A percentile compares a stretch with the other conserved stretches of the same genome.
These are phyloP conservation scores for Tupiocoris notatus DNA, from an alignment of 2,888 invertebrate genomes.

Conservation along the genomic window DNA sequence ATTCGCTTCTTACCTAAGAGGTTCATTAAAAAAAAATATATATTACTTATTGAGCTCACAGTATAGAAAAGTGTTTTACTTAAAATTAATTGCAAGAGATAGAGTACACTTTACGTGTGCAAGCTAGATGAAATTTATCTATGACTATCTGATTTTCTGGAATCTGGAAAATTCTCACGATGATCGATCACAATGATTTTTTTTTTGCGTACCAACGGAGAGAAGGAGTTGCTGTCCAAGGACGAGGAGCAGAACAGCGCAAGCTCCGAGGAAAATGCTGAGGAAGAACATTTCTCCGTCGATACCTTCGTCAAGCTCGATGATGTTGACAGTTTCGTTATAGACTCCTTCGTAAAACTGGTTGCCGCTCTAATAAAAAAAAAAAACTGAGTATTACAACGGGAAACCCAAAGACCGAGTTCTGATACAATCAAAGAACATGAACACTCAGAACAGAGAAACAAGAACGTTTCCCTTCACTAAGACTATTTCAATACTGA, in stretches of 20 bases:
- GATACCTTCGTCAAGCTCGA: constrained; percentile 93
- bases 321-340: constrained; percentile 94
- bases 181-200: background rate
- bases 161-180: too few relatives aligned
- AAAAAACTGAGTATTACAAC: background rate
- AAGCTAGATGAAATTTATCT: too few relatives aligned
- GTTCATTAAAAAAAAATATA: too few relatives aligned
- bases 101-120: too few relatives aligned
- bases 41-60: too few relatives aligned
- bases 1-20: constrained; percentile 63
- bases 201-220: constrained; percentile 64
- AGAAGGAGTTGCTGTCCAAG: constrained; percentile 84
- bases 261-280: constrained; percentile 90
- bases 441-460: too few relatives aligned
- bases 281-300: constrained; percentile 99
- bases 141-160: too few relatives aligned
- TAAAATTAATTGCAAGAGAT: too few relatives aligned
- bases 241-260: constrained; percentile 81
- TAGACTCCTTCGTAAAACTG: constrained; percentile 85
- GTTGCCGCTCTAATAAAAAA: constrained; percentile 67
- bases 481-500: too few relatives aligned
- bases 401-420: background rate
- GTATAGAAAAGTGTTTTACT: too few relatives aligned
- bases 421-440: background rate
- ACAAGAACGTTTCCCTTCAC: too few relatives aligned